phyloP scores from a whole-genome alignment of 2,888 invertebrate species.

The Leptarthrus brevirostris region DNA sequence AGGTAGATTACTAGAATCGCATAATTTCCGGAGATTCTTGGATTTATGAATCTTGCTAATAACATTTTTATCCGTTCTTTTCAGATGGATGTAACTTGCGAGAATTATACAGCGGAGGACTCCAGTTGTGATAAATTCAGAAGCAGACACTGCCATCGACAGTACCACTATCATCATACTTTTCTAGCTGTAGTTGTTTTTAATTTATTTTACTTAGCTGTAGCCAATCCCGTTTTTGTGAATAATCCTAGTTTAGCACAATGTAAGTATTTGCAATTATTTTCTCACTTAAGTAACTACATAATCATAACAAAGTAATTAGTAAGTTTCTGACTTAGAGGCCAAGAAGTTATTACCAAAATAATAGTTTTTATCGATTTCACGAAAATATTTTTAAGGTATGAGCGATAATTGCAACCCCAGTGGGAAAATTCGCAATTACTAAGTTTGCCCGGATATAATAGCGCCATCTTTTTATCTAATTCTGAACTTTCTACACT shows the following conservation, averaged over 20 bases:
- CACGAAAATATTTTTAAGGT: too few species aligned
- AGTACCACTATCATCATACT: slow-evolving; percentile 51
- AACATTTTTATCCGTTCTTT: slow-evolving; percentile 29
- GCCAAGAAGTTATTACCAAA: too few species aligned
- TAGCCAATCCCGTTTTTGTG: slow-evolving; percentile 65
- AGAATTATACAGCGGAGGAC: slow-evolving; percentile 42
- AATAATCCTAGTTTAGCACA: slow-evolving; percentile 68
- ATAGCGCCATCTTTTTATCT: too few species aligned
- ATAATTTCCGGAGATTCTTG: neutral
- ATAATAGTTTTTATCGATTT: too few species aligned
- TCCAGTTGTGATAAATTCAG: slow-evolving; percentile 17
- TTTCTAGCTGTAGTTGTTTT: slow-evolving; percentile 54
- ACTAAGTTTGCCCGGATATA: too few species aligned
- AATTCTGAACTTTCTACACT: too few species aligned
- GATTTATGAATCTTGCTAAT: slow-evolving; percentile 16
- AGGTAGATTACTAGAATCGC: neutral
- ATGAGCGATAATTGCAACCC: too few species aligned
- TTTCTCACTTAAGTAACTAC: too few species aligned
- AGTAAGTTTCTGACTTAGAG: too few species aligned
- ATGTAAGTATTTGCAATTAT: slow-evolving; percentile 62
- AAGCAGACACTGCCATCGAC: slow-evolving; percentile 26
- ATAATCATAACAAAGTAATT: too few species aligned
- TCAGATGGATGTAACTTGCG: slow-evolving; percentile 50
- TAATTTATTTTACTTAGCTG: slow-evolving; percentile 58
- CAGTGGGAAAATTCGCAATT: too few species aligned